Conservation (phyloP, 2,113 vertebrate species). For the Plecturocebus donacophilus region DNA sequence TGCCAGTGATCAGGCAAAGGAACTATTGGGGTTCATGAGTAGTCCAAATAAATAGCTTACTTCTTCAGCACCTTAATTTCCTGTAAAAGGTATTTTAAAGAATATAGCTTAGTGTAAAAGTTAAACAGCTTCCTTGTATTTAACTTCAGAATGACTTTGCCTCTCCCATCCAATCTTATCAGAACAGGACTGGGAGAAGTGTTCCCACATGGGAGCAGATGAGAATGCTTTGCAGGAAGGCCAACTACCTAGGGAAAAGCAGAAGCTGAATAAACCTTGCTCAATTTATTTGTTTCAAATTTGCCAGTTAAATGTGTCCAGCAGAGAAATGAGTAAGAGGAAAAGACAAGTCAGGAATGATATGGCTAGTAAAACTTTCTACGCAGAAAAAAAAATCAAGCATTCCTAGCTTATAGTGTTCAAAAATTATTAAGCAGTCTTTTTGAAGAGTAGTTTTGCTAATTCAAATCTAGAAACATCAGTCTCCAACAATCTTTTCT, state of each 20-base stretch:
- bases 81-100: not conserved
- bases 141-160: not conserved
- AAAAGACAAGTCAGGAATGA: not conserved
- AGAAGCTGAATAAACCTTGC: not conserved
- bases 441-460: not conserved
- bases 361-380: not conserved
- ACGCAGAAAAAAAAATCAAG: not conserved
- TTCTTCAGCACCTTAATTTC: not conserved
- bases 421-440: not conserved
- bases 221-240: not conserved
- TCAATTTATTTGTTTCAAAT: conserved; percentile 10
- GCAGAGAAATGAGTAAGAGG: not conserved
- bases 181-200: not conserved
- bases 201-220: not conserved
- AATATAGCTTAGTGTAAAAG: not conserved
- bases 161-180: not conserved
- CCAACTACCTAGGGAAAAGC: not conserved
- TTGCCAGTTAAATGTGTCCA: not conserved
- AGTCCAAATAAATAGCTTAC: not conserved
- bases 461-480: not conserved
- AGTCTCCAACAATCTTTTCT: not conserved
- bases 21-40: not conserved
- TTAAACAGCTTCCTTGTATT: not conserved
- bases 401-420: not conserved
- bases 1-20: not conserved